phyloP scores from a whole-genome alignment of 2,888 invertebrate species.

The Campoplex capitator region DNA sequence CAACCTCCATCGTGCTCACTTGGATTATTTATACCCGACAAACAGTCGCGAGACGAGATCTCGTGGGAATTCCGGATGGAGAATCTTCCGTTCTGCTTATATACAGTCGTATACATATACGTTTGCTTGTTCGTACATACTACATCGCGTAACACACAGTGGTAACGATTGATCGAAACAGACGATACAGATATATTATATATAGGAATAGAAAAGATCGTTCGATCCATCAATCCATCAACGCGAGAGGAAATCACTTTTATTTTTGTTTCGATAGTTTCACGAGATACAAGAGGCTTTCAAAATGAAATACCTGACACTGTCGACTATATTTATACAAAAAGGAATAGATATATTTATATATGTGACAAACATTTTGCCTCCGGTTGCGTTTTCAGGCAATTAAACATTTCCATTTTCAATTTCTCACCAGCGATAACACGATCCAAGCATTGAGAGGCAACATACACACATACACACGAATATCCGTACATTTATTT shows the following conservation, averaged over 20 bases:
- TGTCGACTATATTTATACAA: neutral
- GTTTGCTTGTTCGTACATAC: constrained; percentile 8
- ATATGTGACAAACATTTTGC: constrained; percentile 59
- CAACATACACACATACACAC: constrained; percentile 2
- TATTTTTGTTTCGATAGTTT: constrained; percentile 35
- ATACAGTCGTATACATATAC: neutral
- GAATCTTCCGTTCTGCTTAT: constrained; percentile 24
- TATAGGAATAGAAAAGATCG: constrained; percentile 12
- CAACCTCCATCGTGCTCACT: constrained; percentile 55
- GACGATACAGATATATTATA: constrained; percentile 18
- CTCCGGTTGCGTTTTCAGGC: constrained; percentile 79
- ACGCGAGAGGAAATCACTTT: constrained; percentile 20
- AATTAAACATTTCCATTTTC: constrained; percentile 84
- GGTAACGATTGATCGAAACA: constrained; percentile 36
- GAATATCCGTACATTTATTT: neutral
- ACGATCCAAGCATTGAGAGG: constrained; percentile 27
- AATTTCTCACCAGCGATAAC: constrained; percentile 78
- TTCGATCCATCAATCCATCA: constrained; percentile 47
- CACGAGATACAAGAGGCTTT: constrained; percentile 27
- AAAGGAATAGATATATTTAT: neutral
- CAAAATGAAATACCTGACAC: constrained; percentile 36
- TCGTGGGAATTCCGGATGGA: constrained; percentile 52
- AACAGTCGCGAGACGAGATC: constrained; percentile 64
- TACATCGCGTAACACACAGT: constrained; percentile 24
- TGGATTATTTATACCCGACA: constrained; percentile 66